phyloP scores from a whole-genome alignment of 2,888 invertebrate species.

The Melangyna quadrimaculata region DNA sequence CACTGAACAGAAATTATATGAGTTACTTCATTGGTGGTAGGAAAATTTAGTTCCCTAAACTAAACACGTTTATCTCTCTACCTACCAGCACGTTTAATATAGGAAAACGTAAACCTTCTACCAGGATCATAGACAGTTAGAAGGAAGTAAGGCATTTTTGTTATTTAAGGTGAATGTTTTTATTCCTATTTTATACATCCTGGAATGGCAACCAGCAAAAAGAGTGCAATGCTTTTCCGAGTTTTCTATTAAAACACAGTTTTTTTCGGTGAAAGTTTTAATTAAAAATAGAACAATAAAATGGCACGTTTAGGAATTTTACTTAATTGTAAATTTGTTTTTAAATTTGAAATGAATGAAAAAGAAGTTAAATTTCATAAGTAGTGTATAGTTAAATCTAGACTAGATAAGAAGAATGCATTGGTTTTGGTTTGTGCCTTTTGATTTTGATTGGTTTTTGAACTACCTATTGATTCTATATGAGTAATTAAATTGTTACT shows the following conservation, averaged over 20 bases:
- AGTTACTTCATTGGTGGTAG: not conserved
- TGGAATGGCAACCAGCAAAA: not conserved
- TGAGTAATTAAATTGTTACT: no score
- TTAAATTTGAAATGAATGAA: not conserved
- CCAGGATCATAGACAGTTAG: not conserved
- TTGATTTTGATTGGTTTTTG: no score
- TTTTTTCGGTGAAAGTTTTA: not conserved
- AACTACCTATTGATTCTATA: no score
- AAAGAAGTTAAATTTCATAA: not conserved
- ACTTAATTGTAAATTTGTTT: not conserved
- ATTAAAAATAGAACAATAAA: not conserved
- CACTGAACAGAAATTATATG: not conserved
- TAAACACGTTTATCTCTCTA: not conserved
- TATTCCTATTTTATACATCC: not conserved
- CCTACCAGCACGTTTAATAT: not conserved
- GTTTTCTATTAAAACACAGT: not conserved
- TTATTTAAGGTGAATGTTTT: conserved; percentile 4
- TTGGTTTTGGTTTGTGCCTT: no score
- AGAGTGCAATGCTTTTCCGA: not conserved
- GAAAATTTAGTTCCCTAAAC: not conserved
- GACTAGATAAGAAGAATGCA: no score
- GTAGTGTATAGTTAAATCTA: no score
- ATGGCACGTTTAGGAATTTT: not conserved
- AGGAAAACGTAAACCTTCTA: not conserved
- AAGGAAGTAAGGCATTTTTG: not conserved